Evolutionary conservation across 2,888 invertebrate species (phyloP).

Genomic region (Melipona bicolor): DNA sequence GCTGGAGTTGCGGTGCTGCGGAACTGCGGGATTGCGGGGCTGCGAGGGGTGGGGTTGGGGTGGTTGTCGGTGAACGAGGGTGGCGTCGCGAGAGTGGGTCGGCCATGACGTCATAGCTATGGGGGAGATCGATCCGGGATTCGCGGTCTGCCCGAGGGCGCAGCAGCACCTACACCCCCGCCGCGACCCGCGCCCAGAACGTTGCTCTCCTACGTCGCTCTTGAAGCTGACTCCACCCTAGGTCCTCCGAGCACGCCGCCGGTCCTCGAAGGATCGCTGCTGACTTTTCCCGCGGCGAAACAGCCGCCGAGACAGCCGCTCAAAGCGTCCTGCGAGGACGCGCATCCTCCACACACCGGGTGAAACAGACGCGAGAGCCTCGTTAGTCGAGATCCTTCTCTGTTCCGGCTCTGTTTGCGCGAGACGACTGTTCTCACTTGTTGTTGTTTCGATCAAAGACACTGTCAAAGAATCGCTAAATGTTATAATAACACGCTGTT

Average conservation of each 20-base stretch:
- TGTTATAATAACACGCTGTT: too few relatives aligned
- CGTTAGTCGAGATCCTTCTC: not conserved
- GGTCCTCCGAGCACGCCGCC: conserved; percentile 1
- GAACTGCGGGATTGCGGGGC: conserved; percentile 52
- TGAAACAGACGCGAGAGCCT: not conserved
- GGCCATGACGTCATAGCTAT: conserved; percentile 72
- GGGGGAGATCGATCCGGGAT: conserved; percentile 74
- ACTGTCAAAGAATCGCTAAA: too few relatives aligned
- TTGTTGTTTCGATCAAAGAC: too few relatives aligned
- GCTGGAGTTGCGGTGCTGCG: conserved; percentile 64
- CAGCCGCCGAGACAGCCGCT: not conserved
- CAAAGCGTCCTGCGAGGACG: not conserved
- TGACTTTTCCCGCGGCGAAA: conserved; percentile 26
- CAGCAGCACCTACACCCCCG: conserved; percentile 58
- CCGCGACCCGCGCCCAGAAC: conserved; percentile 13
- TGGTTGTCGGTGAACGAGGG: conserved; percentile 59
- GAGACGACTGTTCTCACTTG: too few relatives aligned
- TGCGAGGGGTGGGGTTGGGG: not conserved
- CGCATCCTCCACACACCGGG: not conserved
- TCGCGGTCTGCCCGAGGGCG: conserved; percentile 72
- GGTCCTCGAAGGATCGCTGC: conserved; percentile 3
- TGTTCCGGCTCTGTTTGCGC: too few relatives aligned
- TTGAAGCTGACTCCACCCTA: conserved; percentile 57
- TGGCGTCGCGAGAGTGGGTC: conserved; percentile 71
- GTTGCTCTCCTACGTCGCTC: conserved; percentile 38